phyloP scores from a whole-genome alignment of 2,888 invertebrate species.

The Plagodis pulveraria region DNA sequence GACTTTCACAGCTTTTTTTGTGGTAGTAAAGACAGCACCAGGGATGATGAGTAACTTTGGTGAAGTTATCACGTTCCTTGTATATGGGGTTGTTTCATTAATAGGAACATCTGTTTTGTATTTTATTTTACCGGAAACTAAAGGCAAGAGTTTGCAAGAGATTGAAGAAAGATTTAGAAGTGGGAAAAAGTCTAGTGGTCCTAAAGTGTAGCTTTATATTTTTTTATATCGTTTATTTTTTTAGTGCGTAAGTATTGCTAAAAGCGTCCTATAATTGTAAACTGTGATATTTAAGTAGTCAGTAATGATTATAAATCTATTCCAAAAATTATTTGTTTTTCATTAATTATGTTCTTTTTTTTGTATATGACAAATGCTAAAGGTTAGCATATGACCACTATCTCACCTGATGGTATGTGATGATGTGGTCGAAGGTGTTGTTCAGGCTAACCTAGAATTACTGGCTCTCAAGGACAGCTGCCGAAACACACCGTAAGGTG shows the following conservation, averaged over 20 bases:
- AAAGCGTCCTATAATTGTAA: constrained; percentile 57
- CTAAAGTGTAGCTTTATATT: constrained; percentile 48
- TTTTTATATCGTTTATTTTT: constrained; percentile 20
- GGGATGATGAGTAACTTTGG: constrained; percentile 84
- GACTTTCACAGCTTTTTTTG: constrained; percentile 87
- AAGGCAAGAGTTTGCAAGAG: constrained; percentile 87
- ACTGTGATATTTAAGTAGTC: constrained; percentile 72
- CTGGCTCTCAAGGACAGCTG: too few species aligned
- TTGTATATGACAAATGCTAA: too few species aligned
- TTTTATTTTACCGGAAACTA: constrained; percentile 88
- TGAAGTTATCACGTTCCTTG: constrained; percentile 85
- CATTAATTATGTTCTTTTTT: neutral
- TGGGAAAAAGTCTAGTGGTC: constrained; percentile 46
- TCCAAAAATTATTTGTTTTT: neutral
- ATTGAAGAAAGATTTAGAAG: constrained; percentile 86
- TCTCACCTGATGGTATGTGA: too few species aligned
- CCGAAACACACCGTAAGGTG: too few species aligned
- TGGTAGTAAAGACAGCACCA: constrained; percentile 88
- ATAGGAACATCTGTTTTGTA: constrained; percentile 85
- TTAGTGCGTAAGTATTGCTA: constrained; percentile 46
- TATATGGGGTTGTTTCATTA: constrained; percentile 85
- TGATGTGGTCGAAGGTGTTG: too few species aligned
- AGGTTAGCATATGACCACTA: too few species aligned
- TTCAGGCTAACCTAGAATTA: too few species aligned
- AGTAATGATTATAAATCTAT: constrained; percentile 5